Evolutionary conservation across 2,113 vertebrate species (phyloP), one percentile per base, ranked within the genome.

Genomic region (Pantherophis guttatus): DNA sequence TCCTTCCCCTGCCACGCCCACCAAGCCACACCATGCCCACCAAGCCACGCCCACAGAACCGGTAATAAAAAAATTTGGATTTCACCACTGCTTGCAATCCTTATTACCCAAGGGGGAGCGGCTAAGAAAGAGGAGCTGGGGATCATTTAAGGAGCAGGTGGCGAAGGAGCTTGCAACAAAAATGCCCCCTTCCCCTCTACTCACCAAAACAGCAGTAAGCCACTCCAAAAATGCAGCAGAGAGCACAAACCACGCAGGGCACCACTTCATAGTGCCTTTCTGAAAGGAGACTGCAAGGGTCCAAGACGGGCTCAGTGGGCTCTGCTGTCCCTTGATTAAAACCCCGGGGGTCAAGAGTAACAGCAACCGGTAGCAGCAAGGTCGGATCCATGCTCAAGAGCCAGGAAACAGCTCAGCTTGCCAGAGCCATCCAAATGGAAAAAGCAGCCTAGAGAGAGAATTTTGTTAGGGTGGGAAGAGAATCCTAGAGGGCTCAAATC

Each of bases 201-300:
- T 98, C 96, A 99, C 98, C 98, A 59, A 99, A 98, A 97, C 98
- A 98, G 97, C 98, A 98, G 96, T 98, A 99, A 97, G 98, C 98
- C 96, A 99, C 97, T 65, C 98, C 98, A 91, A 99, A 98, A 92
- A 98, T 97, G 97, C 98, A 98, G 96, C 98, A 98, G 96, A 99
- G 98, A 93, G 98, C 98, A 96, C 98, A 98, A 95, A 98, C 98
- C 94, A 98, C 97, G 1, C 98, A 97, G 1, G 98, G 98, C 93
- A 98, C 97, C 94, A 98, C 59, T 24, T 98, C 98, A 95, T 98
- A 98, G 90, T 96, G 97, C 91, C 98, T 97, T 93, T 97, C 96
- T 8, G 98, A 97, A 94, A 98, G 98, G 96, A 98, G 96, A 93
- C 96, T 97, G 92, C 98, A 99, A 94, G 97, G 96, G 4, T 97